These are phyloP conservation scores for Apodemia mormo DNA, from an alignment of 2,888 invertebrate genomes.

Conservation along the genomic window DNA sequence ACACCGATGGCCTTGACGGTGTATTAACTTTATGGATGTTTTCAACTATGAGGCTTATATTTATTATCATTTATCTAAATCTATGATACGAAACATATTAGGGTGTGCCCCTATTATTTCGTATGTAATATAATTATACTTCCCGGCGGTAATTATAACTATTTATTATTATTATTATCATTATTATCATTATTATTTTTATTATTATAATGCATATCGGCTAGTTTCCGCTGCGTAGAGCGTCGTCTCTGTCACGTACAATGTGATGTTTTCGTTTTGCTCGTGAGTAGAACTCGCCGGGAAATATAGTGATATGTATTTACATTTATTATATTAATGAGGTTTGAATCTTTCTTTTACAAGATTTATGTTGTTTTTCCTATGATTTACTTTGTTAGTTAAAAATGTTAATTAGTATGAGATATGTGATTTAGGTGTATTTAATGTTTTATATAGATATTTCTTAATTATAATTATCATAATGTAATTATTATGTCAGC, in stretches of 20 bases:
- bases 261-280: neutral
- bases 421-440: conserved; percentile 15
- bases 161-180: too few relatives aligned
- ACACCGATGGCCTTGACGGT: too few relatives aligned
- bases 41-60: too few relatives aligned
- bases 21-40: too few relatives aligned
- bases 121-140: too few relatives aligned
- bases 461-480: conserved; percentile 5
- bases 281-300: neutral
- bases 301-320: neutral
- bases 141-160: too few relatives aligned
- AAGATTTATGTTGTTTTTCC: conserved; percentile 9
- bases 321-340: neutral
- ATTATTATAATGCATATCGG: neutral
- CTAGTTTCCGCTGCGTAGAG: neutral
- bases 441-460: conserved; percentile 13
- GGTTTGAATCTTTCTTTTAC: neutral
- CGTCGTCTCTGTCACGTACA: neutral
- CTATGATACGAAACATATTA: too few relatives aligned
- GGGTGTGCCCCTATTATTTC: too few relatives aligned
- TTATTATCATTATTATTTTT: too few relatives aligned
- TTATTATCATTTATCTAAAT: too few relatives aligned
- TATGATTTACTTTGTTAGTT: neutral
- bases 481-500: neutral
- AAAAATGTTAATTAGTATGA: conserved; percentile 3